Evolutionary conservation across 2,797 vertebrate species (phyloP).

Genomic region (Schizopygopsis malacanthus): DNA sequence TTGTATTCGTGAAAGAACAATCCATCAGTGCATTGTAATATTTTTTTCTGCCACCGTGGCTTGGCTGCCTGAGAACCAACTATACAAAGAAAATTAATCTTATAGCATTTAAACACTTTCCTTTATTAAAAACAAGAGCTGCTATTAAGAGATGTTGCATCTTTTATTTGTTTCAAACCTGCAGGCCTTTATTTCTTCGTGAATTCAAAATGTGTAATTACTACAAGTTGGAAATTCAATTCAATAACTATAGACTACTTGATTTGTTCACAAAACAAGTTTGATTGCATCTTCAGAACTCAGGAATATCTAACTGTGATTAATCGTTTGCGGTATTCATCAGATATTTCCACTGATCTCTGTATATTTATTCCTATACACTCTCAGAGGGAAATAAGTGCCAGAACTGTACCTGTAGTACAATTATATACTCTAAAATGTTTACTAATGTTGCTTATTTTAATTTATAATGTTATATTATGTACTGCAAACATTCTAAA

Average conservation of each 20-base stretch:
- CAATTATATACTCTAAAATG: background rate
- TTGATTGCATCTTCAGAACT: background rate
- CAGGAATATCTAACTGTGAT: background rate
- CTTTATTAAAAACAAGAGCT: background rate
- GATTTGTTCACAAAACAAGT: background rate
- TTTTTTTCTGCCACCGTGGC: conserved; percentile 5
- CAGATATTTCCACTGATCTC: background rate
- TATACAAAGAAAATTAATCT: conserved; percentile 21
- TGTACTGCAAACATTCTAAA: background rate
- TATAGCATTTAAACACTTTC: conserved; percentile 13
- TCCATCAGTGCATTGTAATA: conserved; percentile 70
- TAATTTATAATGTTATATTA: background rate
- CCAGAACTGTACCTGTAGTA: background rate
- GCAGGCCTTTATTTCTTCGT: background rate
- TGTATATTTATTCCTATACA: background rate
- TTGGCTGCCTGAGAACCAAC: conserved; percentile 10
- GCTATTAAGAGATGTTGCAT: background rate
- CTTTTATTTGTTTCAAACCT: background rate
- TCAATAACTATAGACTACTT: background rate
- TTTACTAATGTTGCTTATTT: background rate
- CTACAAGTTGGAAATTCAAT: background rate
- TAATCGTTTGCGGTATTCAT: background rate
- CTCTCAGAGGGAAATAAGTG: background rate
- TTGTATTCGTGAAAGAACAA: conserved; percentile 69
- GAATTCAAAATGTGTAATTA: background rate